These are phyloP conservation scores for Labeo rohita DNA, from an alignment of 2,113 vertebrate species.

Conservation along the genomic window DNA sequence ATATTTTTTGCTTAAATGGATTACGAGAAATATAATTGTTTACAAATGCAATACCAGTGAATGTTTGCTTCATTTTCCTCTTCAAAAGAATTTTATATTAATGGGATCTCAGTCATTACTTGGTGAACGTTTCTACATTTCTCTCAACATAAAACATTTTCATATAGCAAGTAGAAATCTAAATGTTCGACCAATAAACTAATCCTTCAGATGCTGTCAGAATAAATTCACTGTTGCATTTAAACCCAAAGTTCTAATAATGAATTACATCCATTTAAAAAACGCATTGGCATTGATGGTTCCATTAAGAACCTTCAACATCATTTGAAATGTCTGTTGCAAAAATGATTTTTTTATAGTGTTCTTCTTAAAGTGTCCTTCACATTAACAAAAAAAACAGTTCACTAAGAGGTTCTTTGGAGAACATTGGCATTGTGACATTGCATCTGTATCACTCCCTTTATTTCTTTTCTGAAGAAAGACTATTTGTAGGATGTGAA, in stretches of 20 bases:
- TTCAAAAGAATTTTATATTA: not conserved
- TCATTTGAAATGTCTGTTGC: not conserved
- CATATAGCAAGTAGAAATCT: not conserved
- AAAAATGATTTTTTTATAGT: not conserved
- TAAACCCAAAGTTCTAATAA: not conserved
- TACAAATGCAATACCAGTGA: conserved; percentile 35
- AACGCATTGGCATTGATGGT: not conserved
- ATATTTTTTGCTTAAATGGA: conserved; percentile 43
- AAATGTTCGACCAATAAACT: not conserved
- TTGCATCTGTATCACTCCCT: too few relatives aligned
- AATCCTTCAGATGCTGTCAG: not conserved
- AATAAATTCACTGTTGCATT: not conserved
- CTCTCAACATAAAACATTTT: not conserved
- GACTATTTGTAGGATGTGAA: not conserved
- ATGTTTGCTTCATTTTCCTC: conserved; percentile 27
- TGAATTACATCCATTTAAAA: not conserved
- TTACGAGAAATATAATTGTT: conserved; percentile 38
- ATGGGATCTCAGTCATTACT: not conserved
- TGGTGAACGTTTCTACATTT: not conserved
- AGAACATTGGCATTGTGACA: not conserved
- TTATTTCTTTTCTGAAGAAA: not conserved
- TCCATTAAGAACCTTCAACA: not conserved
- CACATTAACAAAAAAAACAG: too few relatives aligned
- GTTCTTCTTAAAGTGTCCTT: too few relatives aligned
- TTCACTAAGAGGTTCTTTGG: too few relatives aligned